Conservation (phyloP, 2,797 vertebrate species). For the Prunella strophiata region DNA sequence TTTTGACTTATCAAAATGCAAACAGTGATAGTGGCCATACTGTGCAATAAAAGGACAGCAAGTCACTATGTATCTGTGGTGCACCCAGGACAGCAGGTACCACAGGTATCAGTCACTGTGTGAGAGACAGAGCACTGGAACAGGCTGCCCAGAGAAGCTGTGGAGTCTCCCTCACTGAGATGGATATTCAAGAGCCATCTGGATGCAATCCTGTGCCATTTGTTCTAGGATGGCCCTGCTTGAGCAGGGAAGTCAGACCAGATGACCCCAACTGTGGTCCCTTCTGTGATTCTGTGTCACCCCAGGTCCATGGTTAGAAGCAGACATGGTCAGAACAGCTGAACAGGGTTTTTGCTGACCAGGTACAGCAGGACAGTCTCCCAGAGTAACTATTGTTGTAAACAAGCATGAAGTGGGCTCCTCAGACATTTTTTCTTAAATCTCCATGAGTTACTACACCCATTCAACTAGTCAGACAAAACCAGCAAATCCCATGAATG, state of each 20-base stretch:
- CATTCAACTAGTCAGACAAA: not conserved
- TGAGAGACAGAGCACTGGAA: not conserved
- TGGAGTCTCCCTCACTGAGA: not conserved
- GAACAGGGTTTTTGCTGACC: not conserved
- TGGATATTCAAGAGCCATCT: not conserved
- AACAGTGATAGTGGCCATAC: not conserved
- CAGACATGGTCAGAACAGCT: rapidly evolving
- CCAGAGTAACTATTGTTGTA: not conserved
- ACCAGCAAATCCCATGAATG: not conserved
- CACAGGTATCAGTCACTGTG: not conserved
- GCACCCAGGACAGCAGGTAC: not conserved
- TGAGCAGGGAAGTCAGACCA: too few relatives aligned
- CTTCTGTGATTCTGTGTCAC: too few relatives aligned
- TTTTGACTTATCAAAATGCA: not conserved
- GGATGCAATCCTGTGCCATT: not conserved
- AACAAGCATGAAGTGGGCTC: not conserved
- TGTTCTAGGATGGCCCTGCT: too few relatives aligned
- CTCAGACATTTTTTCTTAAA: not conserved
- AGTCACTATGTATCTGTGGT: not conserved
- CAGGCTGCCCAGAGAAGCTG: not conserved
- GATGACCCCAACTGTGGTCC: too few relatives aligned
- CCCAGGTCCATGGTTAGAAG: not conserved
- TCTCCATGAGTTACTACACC: not conserved
- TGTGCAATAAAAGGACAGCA: not conserved
- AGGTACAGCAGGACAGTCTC: not conserved